Conservation (phyloP, 2,113 vertebrate genomes). For the Ptychochromis oligacanthus region DNA sequence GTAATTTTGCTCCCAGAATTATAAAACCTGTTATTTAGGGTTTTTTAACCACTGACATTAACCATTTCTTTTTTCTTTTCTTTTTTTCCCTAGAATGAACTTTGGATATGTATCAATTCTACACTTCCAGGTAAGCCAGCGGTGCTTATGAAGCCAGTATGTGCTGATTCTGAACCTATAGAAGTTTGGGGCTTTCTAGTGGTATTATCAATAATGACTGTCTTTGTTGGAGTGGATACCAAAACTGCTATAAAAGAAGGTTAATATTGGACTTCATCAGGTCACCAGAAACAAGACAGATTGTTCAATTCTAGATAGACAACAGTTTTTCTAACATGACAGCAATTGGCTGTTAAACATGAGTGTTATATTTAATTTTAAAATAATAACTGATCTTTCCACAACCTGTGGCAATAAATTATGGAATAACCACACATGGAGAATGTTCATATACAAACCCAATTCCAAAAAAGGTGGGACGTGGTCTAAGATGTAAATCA, state of each 20-base stretch:
- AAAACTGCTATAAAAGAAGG: not conserved
- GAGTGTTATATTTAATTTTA: too few relatives aligned
- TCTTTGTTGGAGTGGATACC: not conserved
- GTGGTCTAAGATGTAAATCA: too few relatives aligned
- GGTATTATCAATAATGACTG: not conserved
- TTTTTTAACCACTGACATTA: not conserved
- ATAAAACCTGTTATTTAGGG: not conserved
- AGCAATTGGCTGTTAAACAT: too few relatives aligned
- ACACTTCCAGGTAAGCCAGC: conserved; percentile 93
- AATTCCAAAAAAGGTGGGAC: too few relatives aligned
- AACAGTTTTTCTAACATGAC: too few relatives aligned
- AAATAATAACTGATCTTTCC: too few relatives aligned
- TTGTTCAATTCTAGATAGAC: too few relatives aligned
- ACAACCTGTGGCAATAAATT: too few relatives aligned
- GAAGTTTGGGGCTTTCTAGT: not conserved
- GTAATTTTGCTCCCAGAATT: not conserved
- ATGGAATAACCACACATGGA: too few relatives aligned
- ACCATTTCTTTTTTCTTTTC: not conserved
- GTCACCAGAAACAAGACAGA: too few relatives aligned
- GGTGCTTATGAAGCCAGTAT: not conserved
- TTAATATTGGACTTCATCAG: too few relatives aligned
- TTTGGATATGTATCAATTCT: conserved; percentile 97
- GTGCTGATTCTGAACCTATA: not conserved
- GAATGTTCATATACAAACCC: too few relatives aligned
- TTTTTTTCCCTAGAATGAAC: conserved; percentile 85